Base-by-base conservation (phyloP, 2,888 invertebrate species). In the Schrankia costaestrigalis region DNA sequence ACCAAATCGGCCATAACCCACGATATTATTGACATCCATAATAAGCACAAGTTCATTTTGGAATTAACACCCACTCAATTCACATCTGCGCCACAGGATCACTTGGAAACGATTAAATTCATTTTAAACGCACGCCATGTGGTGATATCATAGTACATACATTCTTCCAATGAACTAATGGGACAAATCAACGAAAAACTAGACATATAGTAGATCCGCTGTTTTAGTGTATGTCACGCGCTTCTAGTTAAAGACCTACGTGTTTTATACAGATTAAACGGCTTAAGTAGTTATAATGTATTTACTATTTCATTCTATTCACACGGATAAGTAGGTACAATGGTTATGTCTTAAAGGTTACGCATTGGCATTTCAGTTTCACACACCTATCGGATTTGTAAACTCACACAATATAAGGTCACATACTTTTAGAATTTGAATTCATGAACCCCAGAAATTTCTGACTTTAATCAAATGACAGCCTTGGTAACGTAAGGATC, bases 111-210 rank as follows among this genome's bases (percentile, higher is more conserved):
- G 60, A 73, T 71, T 66, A 68, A 71, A 59, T 35, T 55, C 60
- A 54, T 60, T 60, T 35, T 60, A 55, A 54, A 63, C 62, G 44
- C 49, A 55, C 50, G 53, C 41, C 62, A 63, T 58, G 49, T 56
- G 70, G 64, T 80, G 80, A 80, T 76, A 75, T 79, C 81, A 78
- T 68, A 37, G 50, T 61, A 62, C 63, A 46, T 57, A 61, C 50
- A 39, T 52, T 60, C 49, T 51, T 58, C 58, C 72, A 74, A 73
- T 70, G 57, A 70, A 67, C 67, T 73, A 78, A 81, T 71, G 70
- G 69, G 56, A 60, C 69, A 73, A 78, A 77, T 65, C 62, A 71
- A 69, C 66, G 52, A 63, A 63, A 73, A 63, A 64, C 55, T 56
- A 53, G 51, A 47, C 53, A 51, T 58, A 60, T 55, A 56, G 45